Conservation (phyloP, 1,140 invertebrate genomes). For the Pissodes strobi region DNA sequence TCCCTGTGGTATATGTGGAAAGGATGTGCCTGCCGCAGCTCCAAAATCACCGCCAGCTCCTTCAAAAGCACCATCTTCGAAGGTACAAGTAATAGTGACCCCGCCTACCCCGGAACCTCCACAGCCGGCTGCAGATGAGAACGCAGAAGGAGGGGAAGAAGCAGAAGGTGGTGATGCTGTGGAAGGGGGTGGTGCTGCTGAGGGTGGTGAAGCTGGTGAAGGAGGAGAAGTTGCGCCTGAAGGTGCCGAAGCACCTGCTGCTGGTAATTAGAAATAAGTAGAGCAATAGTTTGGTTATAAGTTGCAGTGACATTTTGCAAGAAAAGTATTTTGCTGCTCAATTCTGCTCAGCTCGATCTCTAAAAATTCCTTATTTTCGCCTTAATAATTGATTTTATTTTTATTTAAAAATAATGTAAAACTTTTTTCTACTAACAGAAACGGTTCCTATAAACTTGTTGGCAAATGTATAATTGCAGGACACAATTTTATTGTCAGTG, state of each 20-base stretch:
- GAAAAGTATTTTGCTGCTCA: too few species aligned
- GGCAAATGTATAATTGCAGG: too few species aligned
- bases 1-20: constrained; percentile 11
- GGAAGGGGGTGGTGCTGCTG: not conserved
- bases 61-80: not conserved
- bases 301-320: too few species aligned
- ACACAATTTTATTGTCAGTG: too few species aligned
- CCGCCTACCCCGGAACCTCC: not conserved
- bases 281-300: too few species aligned
- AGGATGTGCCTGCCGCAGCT: not conserved
- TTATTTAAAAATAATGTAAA: too few species aligned
- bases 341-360: too few species aligned
- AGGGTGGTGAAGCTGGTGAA: not conserved
- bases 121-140: not conserved
- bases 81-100: not conserved
- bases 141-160: not conserved
- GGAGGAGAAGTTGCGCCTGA: not conserved
- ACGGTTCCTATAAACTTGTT: too few species aligned
- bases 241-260: not conserved
- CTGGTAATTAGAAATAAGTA: not conserved
- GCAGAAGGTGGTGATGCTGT: not conserved
- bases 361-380: too few species aligned
- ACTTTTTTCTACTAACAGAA: too few species aligned
- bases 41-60: too few species aligned
- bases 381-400: too few species aligned